Percentiles rank a stretch among this genome's conserved stretches.
Conservation (phyloP, 2,888 invertebrate genomes). For the Oligia latruncula region DNA sequence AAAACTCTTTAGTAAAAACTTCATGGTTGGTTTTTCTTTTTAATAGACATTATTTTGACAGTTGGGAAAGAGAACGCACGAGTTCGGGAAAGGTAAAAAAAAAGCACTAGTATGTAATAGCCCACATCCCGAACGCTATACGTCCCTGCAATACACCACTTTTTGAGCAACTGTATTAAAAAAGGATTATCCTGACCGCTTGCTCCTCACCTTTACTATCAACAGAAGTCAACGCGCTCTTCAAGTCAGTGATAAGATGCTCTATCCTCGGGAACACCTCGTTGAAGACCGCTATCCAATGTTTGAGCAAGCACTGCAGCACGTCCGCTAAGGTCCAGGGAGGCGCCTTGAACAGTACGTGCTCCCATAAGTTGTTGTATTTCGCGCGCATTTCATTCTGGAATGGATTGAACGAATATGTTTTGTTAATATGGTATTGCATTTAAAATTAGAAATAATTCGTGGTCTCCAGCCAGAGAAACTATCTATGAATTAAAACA, state of each 20-base stretch:
- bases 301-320: conserved; percentile 89
- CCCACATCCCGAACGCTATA: too few species aligned
- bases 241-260: conserved; percentile 80
- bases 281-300: conserved; percentile 91
- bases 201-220: conserved; percentile 77
- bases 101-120: too few species aligned
- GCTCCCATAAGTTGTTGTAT: conserved; percentile 89
- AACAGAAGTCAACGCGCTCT: conserved; percentile 72
- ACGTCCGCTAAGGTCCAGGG: conserved; percentile 90
- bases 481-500: not conserved
- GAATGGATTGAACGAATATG: conserved; percentile 65
- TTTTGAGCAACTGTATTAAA: too few species aligned
- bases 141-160: too few species aligned
- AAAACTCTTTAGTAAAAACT: too few species aligned
- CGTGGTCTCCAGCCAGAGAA: not conserved
- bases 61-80: too few species aligned
- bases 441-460: not conserved
- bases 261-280: conserved; percentile 87
- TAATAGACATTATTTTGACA: too few species aligned
- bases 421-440: not conserved
- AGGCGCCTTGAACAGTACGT: conserved; percentile 88
- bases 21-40: too few species aligned
- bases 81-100: too few species aligned
- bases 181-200: too few species aligned
- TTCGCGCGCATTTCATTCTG: conserved; percentile 90